Evolutionary conservation across 2,797 vertebrate genomes (phyloP), one percentile per base, ranked within the genome.

Genomic region (Luscinia luscinia): DNA sequence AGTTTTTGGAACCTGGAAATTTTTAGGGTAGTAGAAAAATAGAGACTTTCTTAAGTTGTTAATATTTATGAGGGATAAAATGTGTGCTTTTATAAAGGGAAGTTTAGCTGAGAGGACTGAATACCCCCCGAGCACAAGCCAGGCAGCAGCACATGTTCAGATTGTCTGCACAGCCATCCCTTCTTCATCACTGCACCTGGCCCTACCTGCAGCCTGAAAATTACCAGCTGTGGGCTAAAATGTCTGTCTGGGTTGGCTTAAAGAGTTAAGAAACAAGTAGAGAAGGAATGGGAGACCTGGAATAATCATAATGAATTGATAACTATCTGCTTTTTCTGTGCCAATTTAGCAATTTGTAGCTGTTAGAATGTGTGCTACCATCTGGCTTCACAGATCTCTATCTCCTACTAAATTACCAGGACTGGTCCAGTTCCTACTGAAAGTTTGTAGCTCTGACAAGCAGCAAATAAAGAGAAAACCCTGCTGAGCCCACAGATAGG

Each of bases 261-360:
- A 87, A 72, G 73, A 68, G 68, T 83, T 87, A 75, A 81, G 54
- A 62, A 24, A n/a, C 34, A 90, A 92, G 49, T 15, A 30, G 46
- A 81, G 79, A 58, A 84, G 69, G 41, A 93, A 86, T 40, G 54
- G n/a, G 55, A 90, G 90, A 91, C 63, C 43, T 84, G 48, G 13
- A 76, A 34, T 81, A 73, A 52, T 66, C 81, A 11, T 41, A 57
- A 51, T 40, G 66, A 83, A 86, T 85, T 81, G 93, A 91, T 95
- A 81, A 27, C 67, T 87, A 69, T 93, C 89, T 84, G 86, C 14
- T 86, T 94, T 92, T 94, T 72, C 76, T 63, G 62, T 91, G 92
- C 89, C 92, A 94, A 36, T 92, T 93, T 80, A 93, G 89, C 94
- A 95, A 95, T 96, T 95, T 96, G 96, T 95, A 94, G 83, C 74